Base-by-base conservation (phyloP, 2,113 vertebrate genomes). In the Ammodytes dubius region DNA sequence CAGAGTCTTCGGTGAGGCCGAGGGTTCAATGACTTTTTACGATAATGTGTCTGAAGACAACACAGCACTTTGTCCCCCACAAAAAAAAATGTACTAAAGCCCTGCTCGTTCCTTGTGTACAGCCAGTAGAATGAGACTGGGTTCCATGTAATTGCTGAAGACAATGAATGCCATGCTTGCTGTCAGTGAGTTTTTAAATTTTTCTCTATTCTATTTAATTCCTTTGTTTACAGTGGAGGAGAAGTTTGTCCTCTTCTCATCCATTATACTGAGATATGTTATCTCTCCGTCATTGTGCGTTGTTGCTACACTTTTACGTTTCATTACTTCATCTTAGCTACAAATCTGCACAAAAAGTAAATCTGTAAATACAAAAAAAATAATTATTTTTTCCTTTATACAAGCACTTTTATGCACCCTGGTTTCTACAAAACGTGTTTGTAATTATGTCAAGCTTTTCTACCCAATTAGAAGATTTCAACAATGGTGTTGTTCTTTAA, bases 361-460 rank as follows among this genome's bases (percentile, higher is more conserved):
- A 87, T 64, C 49, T 91, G 90, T 92, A 90, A 88, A 93, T 92
- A 85, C 68, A 75, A 83, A 81, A 74, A 68, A 59, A 69, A 46
- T 13, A 83, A 81, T 64, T 89, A 74, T 88, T 86, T 90, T 27
- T 89, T 89, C 75, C 65, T 93, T 89, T 92, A 74, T 93, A 92
- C 73, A 69, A 91, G 93, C 91, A 93, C 93, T 94, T 94, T 94
- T 90, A 87, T 90, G 88, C 90, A 84, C 63, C 69, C 86, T 81
- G 88, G 67, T 91, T 90, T 90, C 71, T 87, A 89, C 80, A 79
- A 77, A 90, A 79, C 50, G 59, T 78, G 65, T 92, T 90, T 91
- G 79, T 91, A 87, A 83, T 60, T 59, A 0, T 47, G 65, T 83
- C 85, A 81, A 81, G 63, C 78, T 92, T 90, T 91, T 91, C 82